Evolutionary conservation across 1,140 invertebrate species (phyloP), one percentile per base, ranked within the genome.

Genomic region (Teleopsis dalmanni): DNA sequence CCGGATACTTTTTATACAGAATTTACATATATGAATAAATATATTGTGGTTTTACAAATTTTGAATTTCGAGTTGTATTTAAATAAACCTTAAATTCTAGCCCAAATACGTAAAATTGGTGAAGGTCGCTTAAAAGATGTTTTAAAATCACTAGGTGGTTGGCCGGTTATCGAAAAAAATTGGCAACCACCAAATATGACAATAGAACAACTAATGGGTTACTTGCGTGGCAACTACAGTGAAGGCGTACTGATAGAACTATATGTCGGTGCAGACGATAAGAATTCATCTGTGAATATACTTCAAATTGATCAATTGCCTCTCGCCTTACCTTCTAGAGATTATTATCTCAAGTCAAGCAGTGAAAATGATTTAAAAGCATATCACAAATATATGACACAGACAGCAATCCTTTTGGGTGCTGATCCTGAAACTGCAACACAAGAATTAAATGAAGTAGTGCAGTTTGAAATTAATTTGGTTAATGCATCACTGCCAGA

Each of bases 221-320:
- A 71, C 52, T 61, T 91, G 10, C 72, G 86, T 1, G 78, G 82
- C 1, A 76, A 82, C 47, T 85, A 82, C 58, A 87, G 87, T 65
- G 82, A 86, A 58, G 84, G 83, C 7, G 79, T 86, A 29, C 70
- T 89, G 11, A 72, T 89, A 23, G 86, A 89, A 56, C 80, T 85
- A 43, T 89, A 86, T 81, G 83, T 91, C 43, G 87, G 86, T 1
- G 86, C 87, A 0, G 87, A 91, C 59, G 87, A 91, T 68, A 88
- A 87, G 69, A 88, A 90, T 70, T 88, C 85, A 56, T 85, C 84
- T 21, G 77, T 80, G 51, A 88, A 91, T 75, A 88, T 92, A 61
- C 79, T 92, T 57, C 88, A 91, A 81, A 71, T 91, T 60, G 88
- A 91, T 70, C 88, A 92, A 68, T 81, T 87, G 75, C 77, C 80